Base-by-base conservation (phyloP, 1,140 invertebrate species). In the Zaprionus ghesquierei region DNA sequence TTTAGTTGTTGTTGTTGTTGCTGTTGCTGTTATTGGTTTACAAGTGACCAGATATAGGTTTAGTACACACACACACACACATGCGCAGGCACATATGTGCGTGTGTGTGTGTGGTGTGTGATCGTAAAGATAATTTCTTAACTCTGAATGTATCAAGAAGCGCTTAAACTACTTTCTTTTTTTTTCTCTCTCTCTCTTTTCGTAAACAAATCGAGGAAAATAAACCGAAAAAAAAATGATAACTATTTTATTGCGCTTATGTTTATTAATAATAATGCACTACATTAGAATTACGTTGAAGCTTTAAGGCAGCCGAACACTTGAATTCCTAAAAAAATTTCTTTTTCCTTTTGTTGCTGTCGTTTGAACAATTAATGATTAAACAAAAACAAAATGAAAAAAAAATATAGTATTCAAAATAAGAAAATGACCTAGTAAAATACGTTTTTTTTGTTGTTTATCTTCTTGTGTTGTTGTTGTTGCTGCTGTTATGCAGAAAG, bases 11-110 rank as follows among this genome's bases (percentile, higher is more conserved):
- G 50, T 69, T 69, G 51, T 65, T 58, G 66, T 72, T 58, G 49
- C 53, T 73, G 59, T 75, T 64, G 50, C 70, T 64, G 60, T 85
- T 81, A 89, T 87, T 87, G 84, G 82, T 87, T 85, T 89, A 82
- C 49, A 82, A 65, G 82, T 87, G 82, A 87, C 82, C 82, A 86
- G 82, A 86, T 76, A 87, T 87, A 73, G 75, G 81, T 85, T 60
- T 84, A 50, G 35, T 71, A 53, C 70, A 51, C 38, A 10, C 69
- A 29, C 23, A 53, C 70, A 51, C 38, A 10, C 69, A 29, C 23
- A 20, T 64, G 38, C 22, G 41, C 62, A 58, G 65, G 50, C 18
- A 60, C 31, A 31, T 61, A 23, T 60, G 22, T 46, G 10, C 44
- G 20, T 54, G 20, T 68, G 35, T 49, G 12, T 60, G 33, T 31